Percentiles rank a stretch among this genome's conserved stretches.
These are phyloP conservation scores for Aphodius granarius DNA, from an alignment of 2,888 invertebrate species.

Conservation along the genomic window DNA sequence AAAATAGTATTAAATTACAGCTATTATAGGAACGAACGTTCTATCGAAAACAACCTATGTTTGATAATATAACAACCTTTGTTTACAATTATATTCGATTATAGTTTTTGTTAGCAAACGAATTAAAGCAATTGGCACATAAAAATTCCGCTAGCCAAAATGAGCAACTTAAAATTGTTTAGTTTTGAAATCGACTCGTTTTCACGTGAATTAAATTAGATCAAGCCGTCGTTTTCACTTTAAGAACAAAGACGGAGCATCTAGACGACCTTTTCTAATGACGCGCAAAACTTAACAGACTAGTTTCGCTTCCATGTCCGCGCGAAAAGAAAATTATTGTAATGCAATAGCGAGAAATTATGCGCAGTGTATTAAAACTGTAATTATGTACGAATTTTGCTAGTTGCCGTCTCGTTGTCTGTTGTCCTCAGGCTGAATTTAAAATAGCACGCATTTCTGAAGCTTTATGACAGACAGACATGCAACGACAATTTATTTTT, in stretches of 20 bases:
- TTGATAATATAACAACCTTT: neutral
- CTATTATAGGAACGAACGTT: neutral
- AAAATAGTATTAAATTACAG: neutral
- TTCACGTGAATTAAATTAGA: constrained; percentile 22
- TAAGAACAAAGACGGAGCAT: neutral
- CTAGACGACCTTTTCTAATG: neutral
- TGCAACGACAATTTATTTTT: neutral
- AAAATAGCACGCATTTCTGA: neutral
- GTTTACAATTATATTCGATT: neutral
- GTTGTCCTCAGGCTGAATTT: neutral
- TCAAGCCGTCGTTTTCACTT: neutral
- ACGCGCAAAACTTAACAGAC: neutral
- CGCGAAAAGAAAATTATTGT: constrained; percentile 29
- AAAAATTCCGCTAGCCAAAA: neutral
- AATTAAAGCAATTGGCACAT: neutral
- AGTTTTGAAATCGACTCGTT: constrained; percentile 28
- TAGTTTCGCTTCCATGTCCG: constrained; percentile 17
- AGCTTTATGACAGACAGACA: neutral
- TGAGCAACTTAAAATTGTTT: neutral
- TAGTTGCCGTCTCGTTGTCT: constrained; percentile 13
- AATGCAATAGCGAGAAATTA: constrained; percentile 13
- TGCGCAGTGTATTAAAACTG: constrained; percentile 4
- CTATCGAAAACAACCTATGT: neutral
- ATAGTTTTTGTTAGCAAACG: neutral
- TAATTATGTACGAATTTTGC: constrained; percentile 24